Evolutionary conservation across 1,140 invertebrate species (phyloP), one percentile per base, ranked within the genome.

Genomic region (Octopus bimaculoides): DNA sequence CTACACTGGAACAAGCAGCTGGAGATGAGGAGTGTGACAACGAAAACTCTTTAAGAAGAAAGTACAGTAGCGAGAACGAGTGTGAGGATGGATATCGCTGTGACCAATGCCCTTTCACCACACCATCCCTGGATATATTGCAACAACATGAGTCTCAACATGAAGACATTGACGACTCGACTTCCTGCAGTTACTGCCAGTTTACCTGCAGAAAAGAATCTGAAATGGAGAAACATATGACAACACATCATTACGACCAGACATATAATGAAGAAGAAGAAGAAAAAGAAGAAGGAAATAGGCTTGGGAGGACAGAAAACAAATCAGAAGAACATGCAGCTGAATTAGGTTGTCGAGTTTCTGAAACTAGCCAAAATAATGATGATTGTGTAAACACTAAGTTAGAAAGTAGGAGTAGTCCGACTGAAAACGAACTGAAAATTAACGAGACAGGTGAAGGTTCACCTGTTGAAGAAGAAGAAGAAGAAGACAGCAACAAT

Each of bases 141-240:
- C 78, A 80, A 26, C 81, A 81, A 52, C 88, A 89, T 77, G 80
- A 83, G 54, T 66, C 82, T 52, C 82, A 83, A 41, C 88, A 89
- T 78, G 80, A 82, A 4, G 78, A 80, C 5, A 78, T 79, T 10
- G 81, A 82, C 66, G 81, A 82, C 61, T 82, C 83, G 41, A 75
- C 82, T n/a, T 77, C 79, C n/a, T 89, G 88, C 81, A 85, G 85
- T 53, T 88, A 84, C 78, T 89, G 88, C 81, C 84, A 87, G 71
- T 88, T 83, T 80, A 85, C 83, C 54, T 84, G 85, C 78, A 54
- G 71, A 2, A 79, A 82, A 54, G 84, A 85, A n/a, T 75, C 83
- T 4, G 76, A 83, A 5, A 80, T 89, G 52, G 54, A 84, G 5
- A 80, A 82, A 20, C 88, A 89, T 82, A 77, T 88, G 86, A 54